phyloP scores from a whole-genome alignment of 2,797 vertebrate species.

The Enteromius paludinosus region DNA sequence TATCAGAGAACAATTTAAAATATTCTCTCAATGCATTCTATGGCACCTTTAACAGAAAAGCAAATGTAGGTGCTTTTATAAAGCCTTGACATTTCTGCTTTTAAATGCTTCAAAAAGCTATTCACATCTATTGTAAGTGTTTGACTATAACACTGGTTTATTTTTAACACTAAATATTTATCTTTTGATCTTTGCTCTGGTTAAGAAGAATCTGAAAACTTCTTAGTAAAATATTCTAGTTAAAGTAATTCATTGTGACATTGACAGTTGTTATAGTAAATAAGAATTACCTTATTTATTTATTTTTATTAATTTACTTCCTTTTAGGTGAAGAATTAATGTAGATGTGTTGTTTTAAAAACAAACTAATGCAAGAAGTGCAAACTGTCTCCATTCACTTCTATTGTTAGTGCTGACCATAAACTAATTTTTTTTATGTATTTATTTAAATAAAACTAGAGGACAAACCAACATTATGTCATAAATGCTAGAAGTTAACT shows the following conservation, averaged over 20 bases:
- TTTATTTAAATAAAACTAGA: too few relatives aligned
- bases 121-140: neutral
- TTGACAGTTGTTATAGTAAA: too few relatives aligned
- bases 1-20: too few relatives aligned
- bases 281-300: too few relatives aligned
- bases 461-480: neutral
- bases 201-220: neutral
- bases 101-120: neutral
- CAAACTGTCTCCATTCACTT: neutral
- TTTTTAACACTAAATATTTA: neutral
- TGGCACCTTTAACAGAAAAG: neutral
- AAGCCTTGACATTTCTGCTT: neutral
- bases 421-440: neutral
- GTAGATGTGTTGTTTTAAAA: too few relatives aligned
- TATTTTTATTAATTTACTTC: too few relatives aligned
- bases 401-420: neutral
- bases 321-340: too few relatives aligned
- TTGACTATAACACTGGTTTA: neutral
- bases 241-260: neutral
- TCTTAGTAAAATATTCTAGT: neutral
- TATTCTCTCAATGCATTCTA: too few relatives aligned
- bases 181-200: too few relatives aligned
- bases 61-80: neutral
- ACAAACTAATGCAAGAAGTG: too few relatives aligned
- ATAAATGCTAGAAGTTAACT: neutral